Evolutionary conservation across 2,888 invertebrate species (phyloP).

Genomic region (Macrophya alboannulata): DNA sequence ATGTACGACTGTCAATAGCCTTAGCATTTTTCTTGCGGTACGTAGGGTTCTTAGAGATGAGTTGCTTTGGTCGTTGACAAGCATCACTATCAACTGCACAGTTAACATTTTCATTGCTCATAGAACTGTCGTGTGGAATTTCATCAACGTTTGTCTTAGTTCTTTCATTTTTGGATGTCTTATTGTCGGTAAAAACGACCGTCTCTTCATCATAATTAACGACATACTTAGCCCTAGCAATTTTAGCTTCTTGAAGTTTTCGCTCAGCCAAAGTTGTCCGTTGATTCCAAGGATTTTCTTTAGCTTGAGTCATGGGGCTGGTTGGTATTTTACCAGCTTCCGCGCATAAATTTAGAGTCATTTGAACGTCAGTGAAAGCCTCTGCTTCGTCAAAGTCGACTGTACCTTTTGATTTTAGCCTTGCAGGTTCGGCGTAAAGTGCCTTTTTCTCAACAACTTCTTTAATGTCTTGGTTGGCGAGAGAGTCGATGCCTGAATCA

Average conservation of each 20-base stretch:
- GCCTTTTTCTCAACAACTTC: conserved; percentile 73
- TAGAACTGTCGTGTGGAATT: neutral
- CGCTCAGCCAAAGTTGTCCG: conserved; percentile 60
- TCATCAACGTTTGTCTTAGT: conserved; percentile 39
- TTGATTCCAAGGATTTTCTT: conserved; percentile 70
- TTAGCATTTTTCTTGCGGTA: conserved; percentile 2
- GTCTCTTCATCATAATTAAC: conserved; percentile 76
- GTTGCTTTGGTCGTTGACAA: neutral
- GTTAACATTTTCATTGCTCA: neutral
- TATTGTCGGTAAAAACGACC: conserved; percentile 74
- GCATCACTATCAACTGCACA: neutral
- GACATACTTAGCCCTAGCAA: conserved; percentile 74
- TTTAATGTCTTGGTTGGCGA: conserved; percentile 74
- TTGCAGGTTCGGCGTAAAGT: conserved; percentile 74
- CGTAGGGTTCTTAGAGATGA: neutral
- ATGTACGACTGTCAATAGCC: neutral
- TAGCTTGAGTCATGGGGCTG: conserved; percentile 75
- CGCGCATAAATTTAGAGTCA: conserved; percentile 74
- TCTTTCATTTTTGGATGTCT: neutral
- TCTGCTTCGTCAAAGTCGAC: conserved; percentile 75
- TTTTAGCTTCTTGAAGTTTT: conserved; percentile 64
- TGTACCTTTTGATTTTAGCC: conserved; percentile 62
- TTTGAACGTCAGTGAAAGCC: conserved; percentile 75
- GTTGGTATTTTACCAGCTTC: conserved; percentile 77
- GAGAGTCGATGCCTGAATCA: conserved; percentile 76